Conservation (phyloP, 2,113 vertebrate genomes). For the Crocuta crocuta region DNA sequence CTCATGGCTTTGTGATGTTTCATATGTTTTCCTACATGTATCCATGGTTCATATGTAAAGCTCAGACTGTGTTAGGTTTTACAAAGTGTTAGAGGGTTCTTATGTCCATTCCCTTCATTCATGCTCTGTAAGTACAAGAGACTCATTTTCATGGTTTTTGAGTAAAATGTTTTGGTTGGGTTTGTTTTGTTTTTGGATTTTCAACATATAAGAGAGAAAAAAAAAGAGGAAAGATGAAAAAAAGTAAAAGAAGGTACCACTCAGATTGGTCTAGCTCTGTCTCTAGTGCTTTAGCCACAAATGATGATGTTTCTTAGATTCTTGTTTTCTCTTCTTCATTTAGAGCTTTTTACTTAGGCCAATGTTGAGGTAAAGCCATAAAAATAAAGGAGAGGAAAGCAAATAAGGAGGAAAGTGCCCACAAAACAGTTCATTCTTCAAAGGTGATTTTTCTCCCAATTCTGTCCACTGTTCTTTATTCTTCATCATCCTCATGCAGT, state of each 20-base stretch:
- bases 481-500: neutral
- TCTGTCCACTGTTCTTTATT: neutral
- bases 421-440: neutral
- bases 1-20: neutral
- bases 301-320: neutral
- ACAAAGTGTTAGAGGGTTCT: neutral
- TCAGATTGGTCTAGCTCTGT: neutral
- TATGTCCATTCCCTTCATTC: neutral
- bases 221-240: neutral
- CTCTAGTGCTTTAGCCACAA: neutral
- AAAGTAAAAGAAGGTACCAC: neutral
- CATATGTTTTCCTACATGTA: neutral
- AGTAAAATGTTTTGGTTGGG: neutral
- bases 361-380: neutral
- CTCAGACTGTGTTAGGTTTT: neutral
- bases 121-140: neutral
- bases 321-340: neutral
- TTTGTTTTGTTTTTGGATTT: neutral
- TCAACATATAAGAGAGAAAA: neutral
- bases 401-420: neutral
- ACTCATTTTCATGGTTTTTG: neutral
- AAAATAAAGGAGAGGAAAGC: neutral
- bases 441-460: neutral
- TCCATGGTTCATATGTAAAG: neutral
- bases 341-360: neutral